A percentile compares a stretch with the other conserved stretches of the same genome.
phyloP scores from a whole-genome alignment of 2,797 vertebrate species.

The Coregonus suidteri region DNA sequence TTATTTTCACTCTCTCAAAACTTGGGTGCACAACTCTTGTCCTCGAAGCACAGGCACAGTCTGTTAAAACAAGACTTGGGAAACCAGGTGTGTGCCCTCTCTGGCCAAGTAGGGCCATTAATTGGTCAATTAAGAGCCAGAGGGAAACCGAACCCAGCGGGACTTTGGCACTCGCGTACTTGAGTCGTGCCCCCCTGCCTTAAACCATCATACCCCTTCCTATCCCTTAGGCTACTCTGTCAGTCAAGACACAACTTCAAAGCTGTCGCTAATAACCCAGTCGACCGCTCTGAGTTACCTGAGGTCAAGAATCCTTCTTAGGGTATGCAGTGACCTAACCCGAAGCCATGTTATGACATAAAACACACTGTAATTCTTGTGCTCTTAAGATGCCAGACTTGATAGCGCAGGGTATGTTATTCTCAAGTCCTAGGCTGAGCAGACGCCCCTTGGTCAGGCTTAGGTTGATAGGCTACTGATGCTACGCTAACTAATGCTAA shows the following conservation, averaged over 20 bases:
- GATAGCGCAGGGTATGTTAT: conserved; percentile 16
- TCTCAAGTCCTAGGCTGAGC: conserved; percentile 8
- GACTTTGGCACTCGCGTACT: too few relatives aligned
- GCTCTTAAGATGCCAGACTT: not conserved
- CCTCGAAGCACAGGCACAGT: too few relatives aligned
- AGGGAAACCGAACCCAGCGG: too few relatives aligned
- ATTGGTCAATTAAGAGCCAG: too few relatives aligned
- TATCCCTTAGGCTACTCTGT: not conserved
- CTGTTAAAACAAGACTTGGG: too few relatives aligned
- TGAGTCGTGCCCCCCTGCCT: too few relatives aligned
- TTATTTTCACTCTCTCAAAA: not conserved
- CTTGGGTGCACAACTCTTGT: too few relatives aligned
- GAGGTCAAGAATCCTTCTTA: conserved; percentile 3
- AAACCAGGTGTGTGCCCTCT: too few relatives aligned
- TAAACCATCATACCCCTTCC: too few relatives aligned
- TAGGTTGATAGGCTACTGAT: not conserved
- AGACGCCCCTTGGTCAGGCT: not conserved
- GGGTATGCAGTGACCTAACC: not conserved
- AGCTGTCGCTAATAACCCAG: not conserved
- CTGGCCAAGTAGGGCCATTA: too few relatives aligned
- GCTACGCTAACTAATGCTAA: conserved; percentile 43
- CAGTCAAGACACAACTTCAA: not conserved
- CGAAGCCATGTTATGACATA: not conserved
- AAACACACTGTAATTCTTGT: not conserved
- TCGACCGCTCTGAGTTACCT: not conserved